A percentile compares a stretch with the other conserved stretches of the same genome.
These are phyloP conservation scores for Boloria selene DNA, from an alignment of 2,888 invertebrate genomes.

Conservation along the genomic window DNA sequence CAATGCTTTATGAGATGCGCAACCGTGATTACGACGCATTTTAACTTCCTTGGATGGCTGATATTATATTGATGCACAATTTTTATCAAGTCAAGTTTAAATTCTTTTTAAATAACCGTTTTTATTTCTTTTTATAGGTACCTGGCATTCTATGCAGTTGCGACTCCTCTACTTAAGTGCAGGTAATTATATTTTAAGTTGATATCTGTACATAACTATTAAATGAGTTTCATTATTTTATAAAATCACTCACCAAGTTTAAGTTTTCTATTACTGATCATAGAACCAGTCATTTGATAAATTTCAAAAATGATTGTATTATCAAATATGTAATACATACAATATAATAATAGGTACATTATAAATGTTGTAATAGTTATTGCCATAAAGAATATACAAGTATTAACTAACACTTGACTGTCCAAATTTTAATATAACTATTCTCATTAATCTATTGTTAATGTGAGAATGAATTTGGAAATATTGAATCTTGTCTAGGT, in stretches of 20 bases:
- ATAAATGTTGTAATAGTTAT: no score
- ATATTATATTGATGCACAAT: conserved; percentile 37
- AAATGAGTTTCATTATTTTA: no score
- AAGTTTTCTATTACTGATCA: no score
- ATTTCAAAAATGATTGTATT: no score
- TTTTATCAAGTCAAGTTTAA: not conserved
- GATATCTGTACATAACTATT: no score
- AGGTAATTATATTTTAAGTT: conserved; percentile 9
- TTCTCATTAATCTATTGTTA: conserved; percentile 46
- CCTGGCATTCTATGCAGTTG: not conserved
- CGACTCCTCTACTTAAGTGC: not conserved
- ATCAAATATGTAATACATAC: no score
- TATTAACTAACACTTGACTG: conserved; percentile 39
- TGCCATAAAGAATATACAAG: no score
- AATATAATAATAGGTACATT: no score
- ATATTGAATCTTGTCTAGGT: conserved; percentile 74
- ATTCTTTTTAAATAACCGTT: not conserved
- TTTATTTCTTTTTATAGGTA: conserved; percentile 47
- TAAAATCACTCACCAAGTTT: no score
- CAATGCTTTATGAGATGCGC: conserved; percentile 77
- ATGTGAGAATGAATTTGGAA: conserved; percentile 64
- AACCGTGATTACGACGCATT: conserved; percentile 81
- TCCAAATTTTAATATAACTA: conserved; percentile 33
- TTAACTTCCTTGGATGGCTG: conserved; percentile 83
- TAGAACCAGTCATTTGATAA: no score